A percentile compares a stretch with the other conserved stretches of the same genome.
Conservation (phyloP, 2,888 invertebrate species). For the Lithophane leautieri region DNA sequence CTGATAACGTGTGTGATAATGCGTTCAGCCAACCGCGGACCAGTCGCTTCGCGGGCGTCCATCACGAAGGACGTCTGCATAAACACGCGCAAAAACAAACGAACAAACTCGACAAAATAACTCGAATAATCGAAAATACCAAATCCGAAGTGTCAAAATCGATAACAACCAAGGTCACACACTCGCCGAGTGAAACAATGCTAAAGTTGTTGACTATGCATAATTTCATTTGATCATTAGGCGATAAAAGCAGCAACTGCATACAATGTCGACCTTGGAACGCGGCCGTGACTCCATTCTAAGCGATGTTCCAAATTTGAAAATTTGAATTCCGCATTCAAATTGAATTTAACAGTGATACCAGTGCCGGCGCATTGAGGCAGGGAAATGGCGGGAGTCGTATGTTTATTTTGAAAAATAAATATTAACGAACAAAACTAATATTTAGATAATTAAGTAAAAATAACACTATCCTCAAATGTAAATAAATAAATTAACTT, state of each 20-base stretch:
- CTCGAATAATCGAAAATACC: slow-evolving; percentile 67
- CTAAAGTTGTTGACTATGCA: slow-evolving; percentile 77
- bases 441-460: slow-evolving; percentile 2
- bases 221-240: slow-evolving; percentile 83
- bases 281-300: slow-evolving; percentile 77
- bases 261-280: slow-evolving; percentile 82
- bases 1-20: slow-evolving; percentile 77
- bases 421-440: slow-evolving; percentile 50
- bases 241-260: slow-evolving; percentile 77
- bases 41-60: slow-evolving; percentile 85
- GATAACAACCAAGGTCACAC: slow-evolving; percentile 68
- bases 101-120: slow-evolving; percentile 78
- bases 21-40: slow-evolving; percentile 68
- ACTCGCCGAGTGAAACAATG: slow-evolving; percentile 69
- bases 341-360: slow-evolving; percentile 51
- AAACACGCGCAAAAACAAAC: slow-evolving; percentile 77
- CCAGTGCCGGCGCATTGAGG: slow-evolving; percentile 42
- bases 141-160: slow-evolving; percentile 64
- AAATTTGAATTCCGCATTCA: slow-evolving; percentile 79
- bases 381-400: slow-evolving; percentile 41
- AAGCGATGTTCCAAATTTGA: slow-evolving; percentile 79
- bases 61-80: slow-evolving; percentile 78
- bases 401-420: slow-evolving; percentile 54
- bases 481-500: slow-evolving; percentile 39
- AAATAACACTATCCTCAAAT: slow-evolving; percentile 45